Evolutionary conservation across 2,797 vertebrate genomes (phyloP).

Genomic region (Sebastolobus alascanus): DNA sequence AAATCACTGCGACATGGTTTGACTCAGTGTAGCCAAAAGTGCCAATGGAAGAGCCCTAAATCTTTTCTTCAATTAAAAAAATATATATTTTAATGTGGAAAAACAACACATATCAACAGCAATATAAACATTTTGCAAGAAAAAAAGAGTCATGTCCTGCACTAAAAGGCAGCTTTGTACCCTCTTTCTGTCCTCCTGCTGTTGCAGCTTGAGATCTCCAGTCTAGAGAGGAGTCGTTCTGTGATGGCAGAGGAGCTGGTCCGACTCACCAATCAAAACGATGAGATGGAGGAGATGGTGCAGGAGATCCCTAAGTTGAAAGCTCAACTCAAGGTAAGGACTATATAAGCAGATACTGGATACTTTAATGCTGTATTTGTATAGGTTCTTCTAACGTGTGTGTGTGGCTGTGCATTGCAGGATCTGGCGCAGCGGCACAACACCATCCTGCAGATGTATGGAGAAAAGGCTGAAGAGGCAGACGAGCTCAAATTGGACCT

Average conservation of each 20-base stretch:
- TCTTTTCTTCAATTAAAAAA: not conserved
- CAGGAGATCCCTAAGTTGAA: conserved; percentile 92
- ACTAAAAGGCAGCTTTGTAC: not conserved
- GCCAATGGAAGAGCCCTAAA: not conserved
- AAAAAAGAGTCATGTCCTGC: not conserved
- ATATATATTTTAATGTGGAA: not conserved
- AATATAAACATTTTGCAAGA: not conserved
- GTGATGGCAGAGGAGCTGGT: conserved; percentile 97
- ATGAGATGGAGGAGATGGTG: conserved; percentile 94
- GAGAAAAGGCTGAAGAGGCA: conserved; percentile 98
- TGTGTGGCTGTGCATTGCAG: conserved; percentile 78
- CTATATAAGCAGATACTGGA: not conserved
- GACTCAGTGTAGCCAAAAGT: too few species aligned
- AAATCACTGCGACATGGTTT: too few species aligned
- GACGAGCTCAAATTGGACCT: conserved; percentile 96
- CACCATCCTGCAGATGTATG: conserved; percentile 99
- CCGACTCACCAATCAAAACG: conserved; percentile 95
- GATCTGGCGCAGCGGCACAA: conserved; percentile 98
- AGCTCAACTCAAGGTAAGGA: conserved; percentile 89
- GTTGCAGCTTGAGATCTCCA: conserved; percentile 92
- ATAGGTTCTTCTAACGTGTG: not conserved
- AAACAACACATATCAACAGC: not conserved
- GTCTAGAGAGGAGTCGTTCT: conserved; percentile 94
- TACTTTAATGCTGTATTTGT: not conserved
- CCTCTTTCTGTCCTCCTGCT: not conserved